phyloP scores from a whole-genome alignment of 1,140 invertebrate species.

The Pseudomyrmex flavicornis region DNA sequence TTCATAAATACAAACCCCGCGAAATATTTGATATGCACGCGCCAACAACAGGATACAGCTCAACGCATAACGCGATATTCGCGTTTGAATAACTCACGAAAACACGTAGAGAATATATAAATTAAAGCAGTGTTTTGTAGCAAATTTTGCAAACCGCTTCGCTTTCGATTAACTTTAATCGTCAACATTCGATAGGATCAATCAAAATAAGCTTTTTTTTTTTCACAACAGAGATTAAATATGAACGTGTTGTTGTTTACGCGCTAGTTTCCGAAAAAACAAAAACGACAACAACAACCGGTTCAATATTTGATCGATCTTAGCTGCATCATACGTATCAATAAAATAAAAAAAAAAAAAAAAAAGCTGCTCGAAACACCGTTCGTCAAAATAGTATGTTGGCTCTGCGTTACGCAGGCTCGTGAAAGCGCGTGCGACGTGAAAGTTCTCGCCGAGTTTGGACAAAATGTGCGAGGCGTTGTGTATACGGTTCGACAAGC shows the following conservation, averaged over 20 bases:
- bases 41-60: slow-evolving; percentile 35
- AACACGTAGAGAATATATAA: slow-evolving; percentile 24
- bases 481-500: background rate
- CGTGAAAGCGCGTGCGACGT: slow-evolving; percentile 61
- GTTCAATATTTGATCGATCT: background rate
- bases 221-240: background rate
- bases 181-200: slow-evolving; percentile 8
- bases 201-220: background rate
- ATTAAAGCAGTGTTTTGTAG: slow-evolving; percentile 36
- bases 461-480: slow-evolving; percentile 54
- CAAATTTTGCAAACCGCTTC: slow-evolving; percentile 4
- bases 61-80: slow-evolving; percentile 48
- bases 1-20: slow-evolving; percentile 58
- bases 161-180: slow-evolving; percentile 17
- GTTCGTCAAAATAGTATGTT: background rate
- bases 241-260: too few species aligned
- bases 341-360: background rate
- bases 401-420: slow-evolving; percentile 26
- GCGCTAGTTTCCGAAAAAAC: background rate
- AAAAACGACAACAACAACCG: too few species aligned
- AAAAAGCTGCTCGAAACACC: slow-evolving; percentile 16
- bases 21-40: slow-evolving; percentile 53
- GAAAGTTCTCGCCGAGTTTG: slow-evolving; percentile 74
- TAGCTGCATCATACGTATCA: too few species aligned
- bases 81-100: slow-evolving; percentile 8